phyloP scores from a whole-genome alignment of 1,140 invertebrate species.

The Hypothenemus hampei region DNA sequence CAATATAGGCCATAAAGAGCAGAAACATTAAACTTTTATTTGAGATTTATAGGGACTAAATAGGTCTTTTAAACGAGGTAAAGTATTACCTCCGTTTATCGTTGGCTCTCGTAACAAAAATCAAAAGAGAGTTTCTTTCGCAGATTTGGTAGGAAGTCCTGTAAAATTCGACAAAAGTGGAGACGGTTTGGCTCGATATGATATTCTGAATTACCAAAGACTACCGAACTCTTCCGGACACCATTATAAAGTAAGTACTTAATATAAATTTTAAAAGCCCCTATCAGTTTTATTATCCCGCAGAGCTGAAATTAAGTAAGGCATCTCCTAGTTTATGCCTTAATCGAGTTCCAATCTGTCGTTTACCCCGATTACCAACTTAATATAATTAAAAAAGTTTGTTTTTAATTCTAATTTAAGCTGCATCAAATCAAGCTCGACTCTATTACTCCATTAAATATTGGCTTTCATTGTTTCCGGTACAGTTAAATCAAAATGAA shows the following conservation, averaged over 20 bases:
- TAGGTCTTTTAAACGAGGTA: background rate
- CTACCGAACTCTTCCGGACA: slow-evolving; percentile 52
- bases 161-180: slow-evolving; percentile 63
- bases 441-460: too few species aligned
- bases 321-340: too few species aligned
- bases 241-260: slow-evolving; percentile 57
- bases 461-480: too few species aligned
- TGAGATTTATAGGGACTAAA: slow-evolving; percentile 1
- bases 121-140: slow-evolving; percentile 30
- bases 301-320: too few species aligned
- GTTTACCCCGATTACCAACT: too few species aligned
- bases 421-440: too few species aligned
- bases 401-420: too few species aligned
- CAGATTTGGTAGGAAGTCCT: slow-evolving; percentile 60
- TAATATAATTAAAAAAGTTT: too few species aligned
- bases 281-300: too few species aligned
- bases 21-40: slow-evolving; percentile 2
- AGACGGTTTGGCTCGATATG: slow-evolving; percentile 63
- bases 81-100: background rate
- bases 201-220: slow-evolving; percentile 57
- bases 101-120: background rate
- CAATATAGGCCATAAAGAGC: background rate
- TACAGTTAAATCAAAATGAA: too few species aligned
- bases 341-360: too few species aligned
- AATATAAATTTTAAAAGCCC: too few species aligned